Evolutionary conservation across 92 coral and sea anemone genomes (phyloP), one percentile per base, ranked within the genome.

Genomic region (Paramuricea clavata): DNA sequence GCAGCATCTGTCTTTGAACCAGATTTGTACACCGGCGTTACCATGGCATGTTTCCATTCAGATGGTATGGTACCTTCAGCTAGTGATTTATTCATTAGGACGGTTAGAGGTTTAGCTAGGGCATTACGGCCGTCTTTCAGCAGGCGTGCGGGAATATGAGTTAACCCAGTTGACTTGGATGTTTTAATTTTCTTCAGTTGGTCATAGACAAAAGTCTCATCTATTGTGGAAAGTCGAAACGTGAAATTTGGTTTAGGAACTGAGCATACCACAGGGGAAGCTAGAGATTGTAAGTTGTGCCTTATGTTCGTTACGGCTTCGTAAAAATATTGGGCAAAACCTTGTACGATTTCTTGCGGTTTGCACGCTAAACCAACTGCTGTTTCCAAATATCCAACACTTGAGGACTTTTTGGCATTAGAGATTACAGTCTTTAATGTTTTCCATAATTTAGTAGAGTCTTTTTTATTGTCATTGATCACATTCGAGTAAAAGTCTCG

Each of bases 81-180:
- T 21, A 87, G 22, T 36, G 91, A 87, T 87, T 82, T 80, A 57
- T 89, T 89, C 89, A 89, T 62, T 12, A 83, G 81, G 30, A 85
- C 26, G 13, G 88, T 60, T 28, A 88, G 76, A 19, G 90, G 87
- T 22, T 31, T 80, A 15, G 87, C 85, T 31, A 90, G 71, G 10
- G 80, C 90, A 17, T 81, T 82, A 52, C 78, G 59, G 73, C 90
- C 92, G 59, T 88, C 92, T 71, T 88, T 88, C 60, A 88, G 81
- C 33, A 88, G 92, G 30, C 88, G 74, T 42, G 93, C 90, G 26
- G 93, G 93, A 19, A 90, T 90, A 62, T 89, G 50, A 1, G 35
- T 30, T 54, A 90, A 35, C 13, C 93, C 87, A 74, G 93, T 81
- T 3, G 78, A 72, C 54, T 72, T 72, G 65, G 78, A 75, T 39